Conservation (phyloP, 1,140 invertebrate species). For the Pachypsylla venusta region DNA sequence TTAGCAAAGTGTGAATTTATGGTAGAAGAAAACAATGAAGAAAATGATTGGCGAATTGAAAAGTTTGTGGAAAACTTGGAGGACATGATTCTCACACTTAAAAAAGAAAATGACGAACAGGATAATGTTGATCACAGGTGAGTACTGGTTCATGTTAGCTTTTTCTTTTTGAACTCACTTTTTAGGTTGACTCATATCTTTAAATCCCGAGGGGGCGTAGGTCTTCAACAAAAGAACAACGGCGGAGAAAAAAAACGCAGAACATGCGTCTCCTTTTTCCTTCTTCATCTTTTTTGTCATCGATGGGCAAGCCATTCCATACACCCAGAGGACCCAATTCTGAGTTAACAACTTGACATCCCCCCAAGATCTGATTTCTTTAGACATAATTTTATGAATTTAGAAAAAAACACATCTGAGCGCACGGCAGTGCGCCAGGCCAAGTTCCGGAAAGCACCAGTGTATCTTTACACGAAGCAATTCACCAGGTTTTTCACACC, state of each 20-base stretch:
- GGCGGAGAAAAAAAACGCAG: too few species aligned
- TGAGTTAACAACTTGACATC: not conserved
- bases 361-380: not conserved
- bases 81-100: slow-evolving; percentile 17
- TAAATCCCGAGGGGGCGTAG: too few species aligned
- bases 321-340: not conserved
- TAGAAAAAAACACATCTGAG: too few species aligned
- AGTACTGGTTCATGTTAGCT: not conserved
- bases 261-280: too few species aligned
- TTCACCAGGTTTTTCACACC: too few species aligned
- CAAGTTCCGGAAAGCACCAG: too few species aligned
- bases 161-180: not conserved
- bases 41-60: slow-evolving; percentile 17
- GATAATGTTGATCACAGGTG: slow-evolving; percentile 9
- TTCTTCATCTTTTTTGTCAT: not conserved
- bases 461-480: too few species aligned
- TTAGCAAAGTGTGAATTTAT: slow-evolving; percentile 18
- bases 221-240: too few species aligned
- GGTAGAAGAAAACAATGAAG: slow-evolving; percentile 16
- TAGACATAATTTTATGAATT: not conserved
- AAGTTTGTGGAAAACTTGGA: slow-evolving; percentile 19
- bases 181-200: too few species aligned
- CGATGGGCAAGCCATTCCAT: not conserved
- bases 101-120: slow-evolving; percentile 10
- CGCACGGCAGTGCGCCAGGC: too few species aligned